These are phyloP conservation scores for Patiria miniata DNA, from an alignment of 35 echinoderm and acorn worm species.

Conservation along the genomic window DNA sequence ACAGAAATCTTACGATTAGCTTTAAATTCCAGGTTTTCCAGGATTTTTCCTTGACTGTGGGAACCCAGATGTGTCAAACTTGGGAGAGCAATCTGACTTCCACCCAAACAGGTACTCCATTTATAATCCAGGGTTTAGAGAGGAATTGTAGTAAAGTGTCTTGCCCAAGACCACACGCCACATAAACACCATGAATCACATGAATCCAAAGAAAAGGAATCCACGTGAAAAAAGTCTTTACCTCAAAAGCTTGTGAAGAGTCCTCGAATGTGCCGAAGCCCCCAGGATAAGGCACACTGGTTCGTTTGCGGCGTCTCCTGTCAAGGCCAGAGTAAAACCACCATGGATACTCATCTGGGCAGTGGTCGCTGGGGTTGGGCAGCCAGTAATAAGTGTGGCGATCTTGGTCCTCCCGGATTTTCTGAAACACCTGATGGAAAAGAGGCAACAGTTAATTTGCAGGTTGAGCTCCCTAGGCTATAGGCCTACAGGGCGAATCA, in stretches of 20 bases:
- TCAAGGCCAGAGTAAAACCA: slow-evolving; percentile 8
- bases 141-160: too few species aligned
- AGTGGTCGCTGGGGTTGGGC: slow-evolving; percentile 7
- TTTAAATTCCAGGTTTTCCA: too few species aligned
- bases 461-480: too few species aligned
- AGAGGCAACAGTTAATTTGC: background rate
- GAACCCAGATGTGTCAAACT: too few species aligned
- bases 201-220: background rate
- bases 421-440: background rate
- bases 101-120: too few species aligned
- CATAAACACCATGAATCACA: too few species aligned
- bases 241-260: slow-evolving; percentile 33
- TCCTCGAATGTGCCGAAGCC: background rate
- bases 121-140: too few species aligned
- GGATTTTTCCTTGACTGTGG: too few species aligned
- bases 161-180: too few species aligned
- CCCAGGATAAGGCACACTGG: background rate
- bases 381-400: background rate
- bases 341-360: slow-evolving; percentile 19
- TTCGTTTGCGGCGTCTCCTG: slow-evolving; percentile 8
- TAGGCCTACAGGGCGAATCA: too few species aligned
- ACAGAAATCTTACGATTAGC: too few species aligned
- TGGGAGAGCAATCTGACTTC: too few species aligned
- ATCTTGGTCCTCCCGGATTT: background rate
- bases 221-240: background rate